Evolutionary conservation across 1,140 invertebrate genomes (phyloP), one percentile per base, ranked within the genome.

Genomic region (Drosophila funebris): DNA sequence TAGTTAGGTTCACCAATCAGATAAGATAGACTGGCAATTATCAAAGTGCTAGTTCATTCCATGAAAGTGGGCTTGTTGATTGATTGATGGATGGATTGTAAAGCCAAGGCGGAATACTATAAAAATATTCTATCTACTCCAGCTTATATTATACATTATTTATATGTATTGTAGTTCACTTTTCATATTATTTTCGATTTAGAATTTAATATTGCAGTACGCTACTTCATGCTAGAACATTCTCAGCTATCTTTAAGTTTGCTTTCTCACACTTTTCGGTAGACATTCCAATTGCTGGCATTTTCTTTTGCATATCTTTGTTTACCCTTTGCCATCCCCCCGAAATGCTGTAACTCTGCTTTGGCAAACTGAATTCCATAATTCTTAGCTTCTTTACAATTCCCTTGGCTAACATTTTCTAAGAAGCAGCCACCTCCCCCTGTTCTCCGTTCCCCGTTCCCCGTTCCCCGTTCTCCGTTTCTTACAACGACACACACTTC

Each of bases 351-450:
- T 39, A 61, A 29, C 50, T 44, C 43, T 44, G 24, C 61, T 41
- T 41, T 60, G 36, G 41, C 37, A 31, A 48, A 64, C 72, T 60
- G 81, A 69, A 69, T 85, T 76, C 68, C 81, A 72, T 83, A 85
- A 87, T 69, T 70, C 76, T 64, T 81, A 58, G n/a, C 41, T 69
- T 56, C 43, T 69, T 56, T 66, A 84, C 81, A 85, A 85, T 85
- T 85, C 81, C 82, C 82, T 64, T 43, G 82, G 74, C 57, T 63
- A 87, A 81, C 82, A 85, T 72, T 87, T 84, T 85, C 81, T 70
- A 73, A 85, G 82, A 87, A 84, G 33, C 22, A 39, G 31, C 52
- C 27, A 66, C 29, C 56, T 31, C 24, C 61, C 41, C 36, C 43
- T 52, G 13, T 43, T 24, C 36, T n/a, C 33, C 39, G 7, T 9